Evolutionary conservation across 1,140 invertebrate species (phyloP).

Genomic region (Polyergus mexicanus): DNA sequence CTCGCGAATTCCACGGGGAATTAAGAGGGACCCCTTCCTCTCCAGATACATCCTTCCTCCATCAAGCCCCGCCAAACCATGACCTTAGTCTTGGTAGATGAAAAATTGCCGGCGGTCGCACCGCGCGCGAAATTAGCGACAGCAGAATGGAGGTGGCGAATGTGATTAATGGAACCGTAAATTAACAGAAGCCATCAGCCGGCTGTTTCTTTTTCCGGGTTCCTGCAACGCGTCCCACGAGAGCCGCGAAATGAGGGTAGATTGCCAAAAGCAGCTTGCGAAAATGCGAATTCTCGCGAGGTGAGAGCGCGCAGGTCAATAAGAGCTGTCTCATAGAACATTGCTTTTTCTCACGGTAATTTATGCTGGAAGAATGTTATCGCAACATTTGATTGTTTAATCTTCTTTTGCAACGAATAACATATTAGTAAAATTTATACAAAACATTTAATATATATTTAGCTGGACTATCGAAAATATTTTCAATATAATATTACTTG

Average conservation of each 20-base stretch:
- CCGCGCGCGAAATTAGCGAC: slow-evolving; percentile 68
- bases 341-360: not conserved
- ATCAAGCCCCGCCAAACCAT: slow-evolving; percentile 4
- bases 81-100: slow-evolving; percentile 54
- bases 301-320: slow-evolving; percentile 47
- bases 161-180: slow-evolving; percentile 73
- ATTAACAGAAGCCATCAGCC: slow-evolving; percentile 67
- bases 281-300: slow-evolving; percentile 58
- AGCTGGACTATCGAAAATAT: not conserved
- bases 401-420: not conserved
- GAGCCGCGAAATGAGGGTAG: slow-evolving; percentile 34
- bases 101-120: slow-evolving; percentile 65
- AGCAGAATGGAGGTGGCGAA: slow-evolving; percentile 66
- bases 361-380: not conserved
- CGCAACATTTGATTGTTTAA: not conserved
- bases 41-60: slow-evolving; percentile 2
- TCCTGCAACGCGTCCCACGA: slow-evolving; percentile 62
- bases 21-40: slow-evolving; percentile 60
- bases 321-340: slow-evolving; percentile 22
- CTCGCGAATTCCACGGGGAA: slow-evolving; percentile 44
- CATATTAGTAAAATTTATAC: not conserved
- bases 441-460: not conserved
- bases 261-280: slow-evolving; percentile 56
- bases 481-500: not conserved
- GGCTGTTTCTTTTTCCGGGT: slow-evolving; percentile 67